These are phyloP conservation scores for Tiphia femorata DNA, from an alignment of 2,888 invertebrate genomes.

Conservation along the genomic window DNA sequence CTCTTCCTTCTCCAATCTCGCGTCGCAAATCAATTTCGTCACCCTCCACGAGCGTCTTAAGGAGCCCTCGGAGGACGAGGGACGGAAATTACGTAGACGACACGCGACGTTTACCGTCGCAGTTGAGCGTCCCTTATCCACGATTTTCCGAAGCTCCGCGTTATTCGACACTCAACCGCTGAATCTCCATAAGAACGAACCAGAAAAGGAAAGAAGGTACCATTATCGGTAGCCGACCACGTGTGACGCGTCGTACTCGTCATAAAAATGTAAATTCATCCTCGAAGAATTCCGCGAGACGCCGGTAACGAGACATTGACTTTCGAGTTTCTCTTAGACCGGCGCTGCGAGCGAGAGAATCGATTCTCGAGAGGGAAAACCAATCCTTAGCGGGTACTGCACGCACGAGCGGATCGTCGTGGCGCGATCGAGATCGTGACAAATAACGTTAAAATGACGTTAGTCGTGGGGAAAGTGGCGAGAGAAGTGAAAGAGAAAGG, in stretches of 20 bases:
- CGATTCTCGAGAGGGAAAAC: neutral
- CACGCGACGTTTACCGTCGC: too few species aligned
- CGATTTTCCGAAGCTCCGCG: too few species aligned
- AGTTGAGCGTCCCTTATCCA: too few species aligned
- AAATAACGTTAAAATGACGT: too few species aligned
- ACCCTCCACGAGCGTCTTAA: too few species aligned
- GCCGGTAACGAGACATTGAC: neutral
- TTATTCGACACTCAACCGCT: neutral
- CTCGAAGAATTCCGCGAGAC: neutral
- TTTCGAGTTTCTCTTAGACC: neutral
- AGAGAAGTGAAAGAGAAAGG: neutral
- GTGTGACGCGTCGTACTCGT: too few species aligned
- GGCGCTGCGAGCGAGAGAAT: neutral
- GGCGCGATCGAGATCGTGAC: neutral
- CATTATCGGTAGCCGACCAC: neutral
- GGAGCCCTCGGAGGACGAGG: too few species aligned
- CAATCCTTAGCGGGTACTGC: neutral
- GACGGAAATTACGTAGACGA: too few species aligned
- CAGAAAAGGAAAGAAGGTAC: neutral
- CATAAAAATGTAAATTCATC: neutral
- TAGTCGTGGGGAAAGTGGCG: slow-evolving; percentile 1
- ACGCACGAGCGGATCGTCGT: neutral
- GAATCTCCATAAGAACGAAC: neutral
- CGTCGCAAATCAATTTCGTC: too few species aligned
- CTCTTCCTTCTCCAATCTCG: too few species aligned